phyloP scores from a whole-genome alignment of 1,140 invertebrate species.

The Drosophila watanabei region DNA sequence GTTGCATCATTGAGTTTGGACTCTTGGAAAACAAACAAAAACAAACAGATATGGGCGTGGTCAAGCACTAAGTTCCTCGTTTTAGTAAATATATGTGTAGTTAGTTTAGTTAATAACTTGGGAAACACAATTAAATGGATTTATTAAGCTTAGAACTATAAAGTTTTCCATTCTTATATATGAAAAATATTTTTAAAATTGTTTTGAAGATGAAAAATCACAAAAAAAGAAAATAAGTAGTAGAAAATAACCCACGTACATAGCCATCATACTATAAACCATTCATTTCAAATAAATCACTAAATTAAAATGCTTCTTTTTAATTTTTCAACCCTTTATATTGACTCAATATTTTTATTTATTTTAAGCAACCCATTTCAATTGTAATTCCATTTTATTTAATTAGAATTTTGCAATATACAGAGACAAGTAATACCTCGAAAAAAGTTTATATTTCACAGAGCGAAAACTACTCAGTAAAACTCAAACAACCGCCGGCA shows the following conservation, averaged over 20 bases:
- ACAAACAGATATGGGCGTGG: conserved; percentile 14
- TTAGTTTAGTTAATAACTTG: neutral
- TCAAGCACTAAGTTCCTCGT: neutral
- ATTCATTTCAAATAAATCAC: neutral
- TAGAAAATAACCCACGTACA: too few species aligned
- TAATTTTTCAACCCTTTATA: neutral
- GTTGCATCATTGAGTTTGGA: conserved; percentile 58
- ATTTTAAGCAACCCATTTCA: neutral
- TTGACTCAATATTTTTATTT: too few species aligned
- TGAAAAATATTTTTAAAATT: neutral
- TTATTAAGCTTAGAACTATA: rapidly evolving
- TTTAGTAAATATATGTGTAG: neutral
- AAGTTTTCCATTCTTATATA: too few species aligned
- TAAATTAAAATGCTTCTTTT: neutral
- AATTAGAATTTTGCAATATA: neutral
- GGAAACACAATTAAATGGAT: neutral
- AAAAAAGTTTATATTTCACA: neutral
- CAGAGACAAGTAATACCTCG: neutral
- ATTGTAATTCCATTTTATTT: neutral
- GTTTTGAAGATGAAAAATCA: neutral
- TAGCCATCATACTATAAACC: too few species aligned
- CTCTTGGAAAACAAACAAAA: conserved; percentile 1
- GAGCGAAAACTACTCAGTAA: conserved; percentile 1
- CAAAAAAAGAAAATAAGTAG: neutral
- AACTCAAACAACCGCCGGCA: conserved; percentile 19